phyloP scores from a whole-genome alignment of 2,888 invertebrate genomes.

The Acanthosepion pharaonis region DNA sequence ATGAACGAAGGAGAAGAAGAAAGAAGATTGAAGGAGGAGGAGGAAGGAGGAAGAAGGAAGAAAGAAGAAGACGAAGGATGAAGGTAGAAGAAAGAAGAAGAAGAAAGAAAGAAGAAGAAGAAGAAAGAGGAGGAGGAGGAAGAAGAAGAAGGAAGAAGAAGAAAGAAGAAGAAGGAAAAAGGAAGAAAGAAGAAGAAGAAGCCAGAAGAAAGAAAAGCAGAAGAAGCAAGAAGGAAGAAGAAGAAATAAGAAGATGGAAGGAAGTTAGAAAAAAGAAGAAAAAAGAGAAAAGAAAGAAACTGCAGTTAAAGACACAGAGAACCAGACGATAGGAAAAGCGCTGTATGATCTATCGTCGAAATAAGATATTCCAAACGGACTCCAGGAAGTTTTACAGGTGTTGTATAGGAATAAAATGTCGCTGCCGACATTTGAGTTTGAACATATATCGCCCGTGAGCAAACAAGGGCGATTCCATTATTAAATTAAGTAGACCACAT shows the following conservation, averaged over 20 bases:
- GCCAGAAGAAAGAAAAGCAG: background rate
- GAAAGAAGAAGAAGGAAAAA: background rate
- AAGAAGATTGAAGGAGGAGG: too few relatives aligned
- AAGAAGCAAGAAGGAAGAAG: background rate
- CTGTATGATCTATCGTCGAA: too few relatives aligned
- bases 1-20: too few relatives aligned
- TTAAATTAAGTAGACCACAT: too few relatives aligned
- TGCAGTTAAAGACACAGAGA: too few relatives aligned
- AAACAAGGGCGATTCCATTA: too few relatives aligned
- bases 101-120: background rate
- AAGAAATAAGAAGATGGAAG: background rate
- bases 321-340: too few relatives aligned
- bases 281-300: background rate
- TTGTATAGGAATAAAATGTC: too few relatives aligned
- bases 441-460: too few relatives aligned
- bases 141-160: background rate
- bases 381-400: too few relatives aligned
- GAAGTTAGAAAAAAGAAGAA: background rate
- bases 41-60: background rate
- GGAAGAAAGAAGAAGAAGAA: background rate
- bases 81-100: background rate
- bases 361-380: too few relatives aligned
- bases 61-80: background rate
- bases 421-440: too few relatives aligned
- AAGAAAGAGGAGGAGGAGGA: background rate